These are phyloP conservation scores for Papilio glaucus DNA, from an alignment of 1,140 invertebrate species.

Conservation along the genomic window DNA sequence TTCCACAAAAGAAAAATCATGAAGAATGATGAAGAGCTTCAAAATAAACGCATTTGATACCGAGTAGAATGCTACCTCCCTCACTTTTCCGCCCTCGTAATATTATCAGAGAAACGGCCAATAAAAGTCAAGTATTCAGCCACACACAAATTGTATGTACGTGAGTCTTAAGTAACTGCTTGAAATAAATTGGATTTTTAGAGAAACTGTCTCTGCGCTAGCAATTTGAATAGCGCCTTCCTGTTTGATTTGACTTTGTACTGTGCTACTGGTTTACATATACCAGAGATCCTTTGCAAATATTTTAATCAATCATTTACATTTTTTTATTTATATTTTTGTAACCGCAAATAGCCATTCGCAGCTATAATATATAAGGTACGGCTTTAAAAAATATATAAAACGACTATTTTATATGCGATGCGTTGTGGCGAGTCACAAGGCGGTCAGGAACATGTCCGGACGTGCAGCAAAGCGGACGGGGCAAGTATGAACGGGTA, in stretches of 20 bases:
- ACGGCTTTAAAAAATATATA: slow-evolving; percentile 22
- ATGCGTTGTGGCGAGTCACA: slow-evolving; percentile 32
- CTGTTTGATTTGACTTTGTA: neutral
- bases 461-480: slow-evolving; percentile 6
- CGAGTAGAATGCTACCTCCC: slow-evolving; percentile 49
- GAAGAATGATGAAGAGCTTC: slow-evolving; percentile 42
- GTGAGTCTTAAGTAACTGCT: slow-evolving; percentile 60
- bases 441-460: slow-evolving; percentile 30
- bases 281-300: neutral
- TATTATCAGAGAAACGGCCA: slow-evolving; percentile 60
- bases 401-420: slow-evolving; percentile 29
- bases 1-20: too few relatives aligned
- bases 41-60: slow-evolving; percentile 51
- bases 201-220: slow-evolving; percentile 49
- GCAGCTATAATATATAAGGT: slow-evolving; percentile 19
- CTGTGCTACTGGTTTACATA: slow-evolving; percentile 42
- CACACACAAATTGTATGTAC: slow-evolving; percentile 60
- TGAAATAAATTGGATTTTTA: slow-evolving; percentile 64
- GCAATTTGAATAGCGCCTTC: neutral
- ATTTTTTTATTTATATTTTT: neutral
- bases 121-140: slow-evolving; percentile 63
- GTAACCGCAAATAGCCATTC: slow-evolving; percentile 20
- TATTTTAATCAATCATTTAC: neutral
- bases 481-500: neutral
- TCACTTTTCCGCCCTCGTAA: slow-evolving; percentile 52